Evolutionary conservation across 2,113 vertebrate species (phyloP), one percentile per base, ranked within the genome.

Genomic region (Phalacrocorax carbo): DNA sequence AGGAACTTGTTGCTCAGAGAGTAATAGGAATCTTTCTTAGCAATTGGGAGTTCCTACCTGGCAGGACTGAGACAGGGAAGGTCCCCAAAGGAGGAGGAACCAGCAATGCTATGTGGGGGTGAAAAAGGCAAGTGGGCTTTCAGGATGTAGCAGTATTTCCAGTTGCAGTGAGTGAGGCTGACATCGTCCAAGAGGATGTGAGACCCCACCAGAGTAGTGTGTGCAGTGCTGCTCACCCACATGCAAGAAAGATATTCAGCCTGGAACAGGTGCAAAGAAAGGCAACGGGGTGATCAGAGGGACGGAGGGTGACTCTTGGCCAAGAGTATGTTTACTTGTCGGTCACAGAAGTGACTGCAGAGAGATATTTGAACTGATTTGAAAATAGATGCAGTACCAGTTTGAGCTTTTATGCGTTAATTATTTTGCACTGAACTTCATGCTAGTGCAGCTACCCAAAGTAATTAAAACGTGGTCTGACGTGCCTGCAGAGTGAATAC

Each of bases 341-440:
- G 58, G 70, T 49, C 66, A 55, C 62, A 86, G 75, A 71, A 95
- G n/a, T 44, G 79, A 60, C 60, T 83, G 88, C 55, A 86, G 51
- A 66, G 78, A 83, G 75, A 58, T 36, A 44, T 32, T 40, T 25
- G 76, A 86, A 55, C 88, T 64, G 55, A 88, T 82, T 79, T 82
- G 90, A 51, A 95, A 93, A 91, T 58, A 87, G 77, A 79, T 58
- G 68, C 3, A 5, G 29, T 54, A 83, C 62, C 46, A 58, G 40
- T 73, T 13, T 52, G 51, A 96, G 93, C 52, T 90, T 78, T 88
- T 66, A 68, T 77, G 65, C 9, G 10, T 93, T 96, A 93, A 94
- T 96, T 96, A 95, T 95, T 94, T 95, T 48, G 40, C 75, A 46
- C 58, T 77, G 90, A 93, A 82, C 68, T 93, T 94, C 90, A 54